Base-by-base conservation (phyloP, 2,113 vertebrate species). In the Callocephalon fimbriatum region DNA sequence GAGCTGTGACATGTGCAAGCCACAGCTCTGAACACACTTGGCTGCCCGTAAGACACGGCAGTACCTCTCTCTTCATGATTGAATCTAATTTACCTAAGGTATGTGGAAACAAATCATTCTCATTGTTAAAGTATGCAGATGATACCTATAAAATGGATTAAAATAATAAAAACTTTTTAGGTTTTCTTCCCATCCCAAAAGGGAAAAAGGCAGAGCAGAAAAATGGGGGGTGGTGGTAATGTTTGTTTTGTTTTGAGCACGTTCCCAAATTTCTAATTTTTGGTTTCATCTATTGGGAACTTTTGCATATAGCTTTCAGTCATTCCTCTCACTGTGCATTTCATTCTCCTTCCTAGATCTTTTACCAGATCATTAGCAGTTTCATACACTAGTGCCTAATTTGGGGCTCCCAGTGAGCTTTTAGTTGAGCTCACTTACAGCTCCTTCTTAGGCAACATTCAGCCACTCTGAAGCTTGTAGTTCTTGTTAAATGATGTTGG, bases 151-250 rank as follows among this genome's bases (percentile, higher is more conserved):
- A 72, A 77, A 83, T 44, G 6, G 21, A 40, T 54, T 76, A 35
- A 12, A 35, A 12, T 62, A 66, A 48, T 58, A 6, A 58, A 61
- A 89, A 26, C 5, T 35, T 37, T 32, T 35, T 11, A 38, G 1
- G 1, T 48, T 70, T 6, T 63, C 35, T 79, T 82, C 5, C 16
- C 2, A 37, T 78, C 17, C 2, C 3, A 12, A 58, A 75, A 53
- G 27, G 5, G 13, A 19, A 67, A 53, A 89, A 44, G 12, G 19
- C 0, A 1, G 9, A 25, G 6, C 8, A 7, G 23, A 54, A 61
- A 78, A 47, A n/a, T 45, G 29, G 3, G 5, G 27, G 2, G 1
- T 9, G 12, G 6, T 26, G 2, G 6, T 83, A 7, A 6, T 54
- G 29, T 25, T 48, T 37, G 35, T 31, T 89, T 81, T 63, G 16